Percentiles rank a stretch among this genome's conserved stretches.
phyloP scores from a whole-genome alignment of 2,888 invertebrate genomes.

The Epistrophe eligans region DNA sequence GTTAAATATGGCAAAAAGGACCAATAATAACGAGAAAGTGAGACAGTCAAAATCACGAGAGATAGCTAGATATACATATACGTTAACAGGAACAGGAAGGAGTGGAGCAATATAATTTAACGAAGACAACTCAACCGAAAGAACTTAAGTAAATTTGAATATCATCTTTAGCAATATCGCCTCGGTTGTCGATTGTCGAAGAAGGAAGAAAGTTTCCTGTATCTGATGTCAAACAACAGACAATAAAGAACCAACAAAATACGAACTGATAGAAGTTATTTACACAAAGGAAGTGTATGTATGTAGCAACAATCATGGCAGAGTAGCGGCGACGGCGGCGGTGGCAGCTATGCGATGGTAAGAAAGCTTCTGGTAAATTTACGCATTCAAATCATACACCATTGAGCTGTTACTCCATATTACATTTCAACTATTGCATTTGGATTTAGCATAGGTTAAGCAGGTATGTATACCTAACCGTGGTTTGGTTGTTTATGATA shows the following conservation, averaged over 20 bases:
- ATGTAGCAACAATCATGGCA: conserved; percentile 9
- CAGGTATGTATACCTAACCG: no score
- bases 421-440: not conserved
- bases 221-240: conserved; percentile 56
- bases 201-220: conserved; percentile 41
- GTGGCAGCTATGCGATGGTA: not conserved
- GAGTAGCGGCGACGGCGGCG: not conserved
- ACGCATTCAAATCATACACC: conserved; percentile 8
- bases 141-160: conserved; percentile 69
- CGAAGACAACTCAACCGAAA: conserved; percentile 63
- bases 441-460: not conserved
- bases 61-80: not conserved
- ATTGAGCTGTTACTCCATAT: conserved; percentile 1
- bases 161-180: conserved; percentile 61
- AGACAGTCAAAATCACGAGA: not conserved
- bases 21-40: not conserved
- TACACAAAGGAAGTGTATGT: conserved; percentile 36
- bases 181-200: not conserved
- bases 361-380: not conserved
- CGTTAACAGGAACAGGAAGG: conserved; percentile 25
- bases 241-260: conserved; percentile 31
- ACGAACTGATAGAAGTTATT: not conserved
- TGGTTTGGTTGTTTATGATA: not conserved
- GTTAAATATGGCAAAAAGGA: conserved; percentile 54
- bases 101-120: conserved; percentile 47